These are phyloP conservation scores for Macaria notata DNA, from an alignment of 2,888 invertebrate genomes.

Conservation along the genomic window DNA sequence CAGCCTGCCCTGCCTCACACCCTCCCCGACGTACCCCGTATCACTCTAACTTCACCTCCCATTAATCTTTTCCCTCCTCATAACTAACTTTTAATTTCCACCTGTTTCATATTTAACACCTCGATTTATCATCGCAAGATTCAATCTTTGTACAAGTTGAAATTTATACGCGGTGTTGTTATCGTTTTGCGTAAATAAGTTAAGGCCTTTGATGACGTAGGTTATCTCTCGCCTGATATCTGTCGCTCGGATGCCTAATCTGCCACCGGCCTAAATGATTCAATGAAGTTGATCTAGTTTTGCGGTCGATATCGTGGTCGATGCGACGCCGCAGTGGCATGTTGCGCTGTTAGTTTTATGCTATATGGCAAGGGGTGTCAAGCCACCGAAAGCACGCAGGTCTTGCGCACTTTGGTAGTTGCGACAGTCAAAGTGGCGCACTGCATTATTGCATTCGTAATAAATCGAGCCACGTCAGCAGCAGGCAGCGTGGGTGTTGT, in stretches of 20 bases:
- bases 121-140: constrained; percentile 5
- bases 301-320: constrained; percentile 1
- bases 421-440: constrained; percentile 47
- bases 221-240: constrained; percentile 17
- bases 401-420: constrained; percentile 36
- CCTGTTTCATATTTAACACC: constrained; percentile 8
- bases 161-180: constrained; percentile 7
- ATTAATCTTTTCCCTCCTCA: constrained; percentile 33
- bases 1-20: constrained; percentile 30
- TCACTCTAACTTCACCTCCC: constrained; percentile 24
- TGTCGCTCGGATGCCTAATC: constrained; percentile 17
- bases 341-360: neutral
- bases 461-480: constrained; percentile 52
- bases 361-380: constrained; percentile 1
- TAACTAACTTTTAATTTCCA: constrained; percentile 26
- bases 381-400: constrained; percentile 15
- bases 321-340: constrained; percentile 4
- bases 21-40: constrained; percentile 31
- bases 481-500: constrained; percentile 52
- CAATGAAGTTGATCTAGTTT: constrained; percentile 19
- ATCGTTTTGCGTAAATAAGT: constrained; percentile 26
- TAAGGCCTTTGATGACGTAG: constrained; percentile 27
- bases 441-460: constrained; percentile 51
- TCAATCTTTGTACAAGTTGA: constrained; percentile 12
- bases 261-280: constrained; percentile 21